phyloP scores from a whole-genome alignment of 1,140 invertebrate species.

The Ceratitis capitata region DNA sequence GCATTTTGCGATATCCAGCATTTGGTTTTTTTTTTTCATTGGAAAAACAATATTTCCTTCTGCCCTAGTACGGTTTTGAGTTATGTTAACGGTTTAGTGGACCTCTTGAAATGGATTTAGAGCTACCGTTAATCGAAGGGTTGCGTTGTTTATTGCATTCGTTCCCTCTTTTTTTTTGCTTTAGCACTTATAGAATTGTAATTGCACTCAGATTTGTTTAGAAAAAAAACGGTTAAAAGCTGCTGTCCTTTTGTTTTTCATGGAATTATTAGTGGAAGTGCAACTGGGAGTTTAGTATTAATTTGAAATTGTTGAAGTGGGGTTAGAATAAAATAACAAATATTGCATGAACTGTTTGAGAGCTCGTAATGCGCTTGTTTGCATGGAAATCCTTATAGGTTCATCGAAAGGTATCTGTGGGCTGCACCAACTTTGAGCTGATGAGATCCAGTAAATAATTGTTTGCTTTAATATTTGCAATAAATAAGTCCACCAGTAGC shows the following conservation, averaged over 20 bases:
- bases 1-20: neutral
- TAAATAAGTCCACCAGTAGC: too few species aligned
- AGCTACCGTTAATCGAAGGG: neutral
- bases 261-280: neutral
- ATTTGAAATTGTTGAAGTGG: slow-evolving; percentile 3
- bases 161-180: neutral
- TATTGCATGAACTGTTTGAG: neutral
- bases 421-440: too few species aligned
- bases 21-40: neutral
- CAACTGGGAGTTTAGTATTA: neutral
- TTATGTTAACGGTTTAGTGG: slow-evolving; percentile 4
- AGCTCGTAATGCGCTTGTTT: neutral
- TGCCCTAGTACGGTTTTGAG: neutral
- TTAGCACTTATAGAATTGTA: neutral
- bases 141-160: neutral
- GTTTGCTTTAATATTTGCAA: too few species aligned
- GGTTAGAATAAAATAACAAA: neutral
- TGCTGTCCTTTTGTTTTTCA: neutral
- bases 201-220: neutral
- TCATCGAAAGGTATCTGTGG: too few species aligned
- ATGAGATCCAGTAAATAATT: too few species aligned
- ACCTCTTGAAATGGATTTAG: neutral
- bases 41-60: neutral
- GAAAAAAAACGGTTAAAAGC: neutral
- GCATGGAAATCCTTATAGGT: too few species aligned